These are phyloP conservation scores for Desmodus rotundus DNA, from an alignment of 2,113 vertebrate genomes.

Conservation along the genomic window DNA sequence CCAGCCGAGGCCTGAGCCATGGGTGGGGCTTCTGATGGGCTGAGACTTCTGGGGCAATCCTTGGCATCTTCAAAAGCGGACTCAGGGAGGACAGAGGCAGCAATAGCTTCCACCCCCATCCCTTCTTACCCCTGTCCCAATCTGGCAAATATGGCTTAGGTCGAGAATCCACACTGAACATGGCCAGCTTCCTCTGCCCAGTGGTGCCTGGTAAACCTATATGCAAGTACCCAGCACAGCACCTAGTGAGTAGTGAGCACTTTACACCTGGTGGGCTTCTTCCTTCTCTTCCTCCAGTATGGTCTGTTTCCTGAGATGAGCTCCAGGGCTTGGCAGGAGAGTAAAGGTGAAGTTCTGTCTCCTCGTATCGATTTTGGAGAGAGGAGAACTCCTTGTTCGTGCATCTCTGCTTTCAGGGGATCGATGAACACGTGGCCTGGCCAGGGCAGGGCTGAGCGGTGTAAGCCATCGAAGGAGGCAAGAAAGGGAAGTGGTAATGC, in stretches of 20 bases:
- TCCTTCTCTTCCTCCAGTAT: not conserved
- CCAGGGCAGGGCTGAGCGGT: slow-evolving; percentile 48
- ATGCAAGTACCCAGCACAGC: too few relatives aligned
- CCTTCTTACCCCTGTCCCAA: not conserved
- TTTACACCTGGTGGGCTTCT: not conserved
- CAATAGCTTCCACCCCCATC: not conserved
- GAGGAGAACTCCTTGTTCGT: slow-evolving; percentile 42
- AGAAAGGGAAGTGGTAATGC: not conserved
- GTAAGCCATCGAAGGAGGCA: slow-evolving; percentile 1
- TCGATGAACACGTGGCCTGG: slow-evolving; percentile 71
- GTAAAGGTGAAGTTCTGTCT: not conserved
- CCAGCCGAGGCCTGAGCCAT: not conserved
- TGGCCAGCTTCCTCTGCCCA: not conserved
- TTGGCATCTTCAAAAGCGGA: not conserved
- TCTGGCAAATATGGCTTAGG: not conserved
- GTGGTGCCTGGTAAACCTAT: rapidly evolving
- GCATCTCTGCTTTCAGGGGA: slow-evolving; percentile 61
- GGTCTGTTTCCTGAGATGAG: not conserved
- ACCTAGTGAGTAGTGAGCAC: rapidly evolving
- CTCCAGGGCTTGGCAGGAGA: not conserved
- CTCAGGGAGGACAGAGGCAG: not conserved
- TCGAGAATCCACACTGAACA: not conserved
- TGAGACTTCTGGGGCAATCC: not conserved
- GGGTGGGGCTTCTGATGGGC: not conserved
- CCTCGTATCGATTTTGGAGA: slow-evolving; percentile 35